A percentile compares a stretch with the other conserved stretches of the same genome.
These are phyloP conservation scores for Leuciscus waleckii DNA, from an alignment of 2,797 vertebrate genomes.

Conservation along the genomic window DNA sequence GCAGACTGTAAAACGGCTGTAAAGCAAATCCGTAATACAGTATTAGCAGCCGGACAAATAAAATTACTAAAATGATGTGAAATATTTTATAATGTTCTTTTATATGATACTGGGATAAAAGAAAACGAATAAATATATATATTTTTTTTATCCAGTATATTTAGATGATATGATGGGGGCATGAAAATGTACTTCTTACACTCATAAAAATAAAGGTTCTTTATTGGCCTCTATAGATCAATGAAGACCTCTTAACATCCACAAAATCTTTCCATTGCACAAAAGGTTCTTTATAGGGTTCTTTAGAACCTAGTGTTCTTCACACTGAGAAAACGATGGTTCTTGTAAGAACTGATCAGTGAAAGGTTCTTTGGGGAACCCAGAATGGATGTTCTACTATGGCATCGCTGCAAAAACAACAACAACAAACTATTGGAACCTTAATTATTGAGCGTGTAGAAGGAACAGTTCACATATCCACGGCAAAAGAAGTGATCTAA, in stretches of 20 bases:
- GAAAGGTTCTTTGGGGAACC: too few relatives aligned
- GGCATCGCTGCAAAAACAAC: background rate
- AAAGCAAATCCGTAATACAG: too few relatives aligned
- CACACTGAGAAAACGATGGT: background rate
- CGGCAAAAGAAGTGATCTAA: background rate
- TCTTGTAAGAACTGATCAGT: background rate
- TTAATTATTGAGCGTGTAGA: background rate
- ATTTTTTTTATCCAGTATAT: background rate
- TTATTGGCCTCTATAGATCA: background rate
- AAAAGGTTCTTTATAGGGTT: background rate
- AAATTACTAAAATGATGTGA: too few relatives aligned
- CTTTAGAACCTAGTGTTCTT: background rate
- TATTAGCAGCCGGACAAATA: background rate
- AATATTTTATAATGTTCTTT: background rate
- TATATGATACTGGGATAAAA: background rate
- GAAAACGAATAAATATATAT: background rate
- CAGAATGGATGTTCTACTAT: background rate
- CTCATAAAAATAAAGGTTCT: background rate
- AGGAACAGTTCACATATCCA: background rate
- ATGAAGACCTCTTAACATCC: background rate
- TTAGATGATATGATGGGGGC: background rate
- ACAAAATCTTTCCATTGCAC: background rate
- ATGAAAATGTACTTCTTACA: background rate
- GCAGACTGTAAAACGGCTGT: background rate
- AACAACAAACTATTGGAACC: background rate